Evolutionary conservation across 2,888 invertebrate genomes (phyloP).

Genomic region (Limnephilus marmoratus): DNA sequence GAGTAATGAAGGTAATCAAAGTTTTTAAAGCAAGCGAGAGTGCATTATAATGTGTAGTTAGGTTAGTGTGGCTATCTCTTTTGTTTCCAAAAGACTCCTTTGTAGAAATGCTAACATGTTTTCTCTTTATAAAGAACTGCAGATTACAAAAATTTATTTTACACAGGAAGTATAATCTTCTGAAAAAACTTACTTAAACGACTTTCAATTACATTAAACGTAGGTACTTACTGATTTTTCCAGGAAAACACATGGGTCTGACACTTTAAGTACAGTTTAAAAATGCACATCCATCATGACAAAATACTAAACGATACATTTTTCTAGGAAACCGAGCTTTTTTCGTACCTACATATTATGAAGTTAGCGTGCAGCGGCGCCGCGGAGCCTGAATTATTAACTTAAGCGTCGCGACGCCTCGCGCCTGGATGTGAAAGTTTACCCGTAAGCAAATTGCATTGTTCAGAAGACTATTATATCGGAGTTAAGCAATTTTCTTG

Average conservation of each 20-base stretch:
- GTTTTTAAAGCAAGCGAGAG: background rate
- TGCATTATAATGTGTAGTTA: background rate
- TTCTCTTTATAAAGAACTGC: background rate
- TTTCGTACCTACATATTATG: background rate
- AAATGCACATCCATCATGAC: background rate
- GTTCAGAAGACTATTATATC: slow-evolving; percentile 18
- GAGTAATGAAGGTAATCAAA: no score
- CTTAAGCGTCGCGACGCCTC: slow-evolving; percentile 23
- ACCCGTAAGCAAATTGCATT: slow-evolving; percentile 15
- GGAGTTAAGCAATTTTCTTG: slow-evolving; percentile 31
- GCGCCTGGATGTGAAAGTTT: background rate
- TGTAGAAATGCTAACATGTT: background rate
- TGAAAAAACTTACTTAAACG: background rate
- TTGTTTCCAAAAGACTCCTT: background rate
- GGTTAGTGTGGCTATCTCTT: no score
- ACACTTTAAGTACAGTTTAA: background rate
- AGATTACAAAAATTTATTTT: background rate
- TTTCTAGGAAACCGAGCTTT: background rate
- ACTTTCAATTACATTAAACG: background rate
- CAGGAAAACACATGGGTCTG: background rate
- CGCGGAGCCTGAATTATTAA: slow-evolving; percentile 27
- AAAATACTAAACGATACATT: background rate
- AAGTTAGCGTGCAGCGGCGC: slow-evolving; percentile 17
- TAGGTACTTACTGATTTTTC: background rate
- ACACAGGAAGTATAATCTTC: background rate